Conservation (phyloP, 92 coral and sea anemone species). For the Zoanthus sociatus region DNA sequence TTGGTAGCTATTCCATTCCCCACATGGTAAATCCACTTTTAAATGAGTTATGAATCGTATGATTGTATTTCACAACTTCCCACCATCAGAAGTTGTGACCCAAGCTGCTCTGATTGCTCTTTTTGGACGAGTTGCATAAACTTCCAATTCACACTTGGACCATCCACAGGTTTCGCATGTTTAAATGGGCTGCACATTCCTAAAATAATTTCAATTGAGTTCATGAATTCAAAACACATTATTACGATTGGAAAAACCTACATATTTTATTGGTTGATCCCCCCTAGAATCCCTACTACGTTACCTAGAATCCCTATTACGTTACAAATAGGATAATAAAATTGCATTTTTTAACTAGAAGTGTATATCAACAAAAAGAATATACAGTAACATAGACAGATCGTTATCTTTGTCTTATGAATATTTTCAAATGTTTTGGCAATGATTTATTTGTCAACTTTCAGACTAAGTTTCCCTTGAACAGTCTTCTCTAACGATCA, state of each 20-base stretch:
- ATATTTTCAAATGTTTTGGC: background rate
- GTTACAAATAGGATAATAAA: slow-evolving; percentile 27
- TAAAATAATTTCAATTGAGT: slow-evolving; percentile 25
- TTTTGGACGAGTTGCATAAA: slow-evolving; percentile 23
- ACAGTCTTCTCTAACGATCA: too few relatives aligned
- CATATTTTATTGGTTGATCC: slow-evolving; percentile 23
- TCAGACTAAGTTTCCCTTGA: slow-evolving; percentile 9
- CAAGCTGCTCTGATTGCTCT: slow-evolving; percentile 28
- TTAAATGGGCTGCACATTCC: slow-evolving; percentile 10
- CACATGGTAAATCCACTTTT: slow-evolving; percentile 33
- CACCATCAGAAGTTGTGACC: slow-evolving; percentile 19
- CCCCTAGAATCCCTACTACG: slow-evolving; percentile 26
- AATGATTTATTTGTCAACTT: background rate
- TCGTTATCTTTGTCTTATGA: slow-evolving; percentile 12
- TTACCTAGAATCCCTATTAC: too few relatives aligned
- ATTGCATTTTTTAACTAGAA: slow-evolving; percentile 3
- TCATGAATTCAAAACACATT: slow-evolving; percentile 31
- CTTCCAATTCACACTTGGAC: slow-evolving; percentile 30
- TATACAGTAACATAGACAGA: background rate
- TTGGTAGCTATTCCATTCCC: slow-evolving; percentile 16
- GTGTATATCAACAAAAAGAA: slow-evolving; percentile 14
- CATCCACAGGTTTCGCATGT: slow-evolving; percentile 26
- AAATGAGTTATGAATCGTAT: slow-evolving; percentile 23
- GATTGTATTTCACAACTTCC: slow-evolving; percentile 23
- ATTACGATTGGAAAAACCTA: slow-evolving; percentile 16